Base-by-base conservation (phyloP, 2,113 vertebrate species). In the Numenius arquata region DNA sequence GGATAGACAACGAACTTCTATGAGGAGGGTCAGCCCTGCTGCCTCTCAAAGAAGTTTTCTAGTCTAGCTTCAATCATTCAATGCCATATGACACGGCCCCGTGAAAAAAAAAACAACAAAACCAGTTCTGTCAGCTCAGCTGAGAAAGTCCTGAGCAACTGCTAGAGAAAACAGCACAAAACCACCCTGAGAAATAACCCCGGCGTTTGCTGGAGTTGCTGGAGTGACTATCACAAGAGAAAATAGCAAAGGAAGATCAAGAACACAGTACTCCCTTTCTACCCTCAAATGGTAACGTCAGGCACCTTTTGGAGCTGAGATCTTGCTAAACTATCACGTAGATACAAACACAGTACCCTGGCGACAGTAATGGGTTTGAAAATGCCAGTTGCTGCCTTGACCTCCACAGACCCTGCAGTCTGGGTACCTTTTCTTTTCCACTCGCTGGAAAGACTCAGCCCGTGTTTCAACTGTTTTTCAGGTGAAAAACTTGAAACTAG, bases 1-100 rank as follows among this genome's bases (percentile, higher is more conserved):
- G 6, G 17, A 8, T 5, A 59, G 36, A 43, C 2, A 0, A 15
- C 14, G 0, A 2, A 15, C 17, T 52, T 27, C 11, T 72, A 8
- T 5, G 8, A 66, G 5, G 10, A 36, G 4, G 3, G 23, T 13
- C 34, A 90, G 23, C 9, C 45, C 59, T 58, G 18, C 17, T 30
- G 22, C 36, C 32, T 53, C 76, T 53, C 17, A 53, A 79, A 53
- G 8, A 55, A n/a, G 5, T 20, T 19, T 48, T 62, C 52, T 26
- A 25, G 11, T 43, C 83, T 68, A 61, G 32, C n/a, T 43, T 55
- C 3, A 10, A 38, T 18, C 15, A 47, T 27, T 50, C 53, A 78
- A 3, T 25, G 21, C 3, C 8, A 4, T 36, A 30, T 5, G 34
- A 32, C 29, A 85, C 5, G 71, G 47, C 2, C 15, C 16, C 26